A percentile compares a stretch with the other conserved stretches of the same genome.
These are phyloP conservation scores for Amitus sp. DNA, from an alignment of 2,888 invertebrate genomes.

Conservation along the genomic window DNA sequence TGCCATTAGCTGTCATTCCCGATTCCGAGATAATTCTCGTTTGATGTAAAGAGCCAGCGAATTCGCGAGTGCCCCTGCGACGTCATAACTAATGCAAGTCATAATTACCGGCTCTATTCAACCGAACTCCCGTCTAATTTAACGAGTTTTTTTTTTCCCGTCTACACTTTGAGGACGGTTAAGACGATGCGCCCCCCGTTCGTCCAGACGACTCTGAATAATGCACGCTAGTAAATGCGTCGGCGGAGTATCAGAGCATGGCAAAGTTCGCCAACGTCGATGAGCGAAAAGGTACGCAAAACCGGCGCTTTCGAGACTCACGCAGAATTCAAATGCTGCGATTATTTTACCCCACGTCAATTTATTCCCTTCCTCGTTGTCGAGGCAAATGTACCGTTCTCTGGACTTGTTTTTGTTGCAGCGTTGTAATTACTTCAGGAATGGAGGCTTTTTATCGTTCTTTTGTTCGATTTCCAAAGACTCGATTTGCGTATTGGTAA, in stretches of 20 bases:
- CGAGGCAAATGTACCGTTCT: background rate
- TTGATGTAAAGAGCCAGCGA: slow-evolving; percentile 24
- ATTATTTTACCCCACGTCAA: background rate
- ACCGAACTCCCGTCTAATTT: slow-evolving; percentile 50
- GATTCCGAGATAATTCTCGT: slow-evolving; percentile 15
- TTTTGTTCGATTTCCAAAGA: too few relatives aligned
- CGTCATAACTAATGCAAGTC: slow-evolving; percentile 58
- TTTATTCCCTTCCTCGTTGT: background rate
- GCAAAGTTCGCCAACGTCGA: slow-evolving; percentile 9
- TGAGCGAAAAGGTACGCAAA: slow-evolving; percentile 12
- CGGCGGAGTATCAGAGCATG: slow-evolving; percentile 33
- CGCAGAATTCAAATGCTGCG: slow-evolving; percentile 1
- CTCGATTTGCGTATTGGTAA: too few relatives aligned
- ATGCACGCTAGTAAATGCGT: slow-evolving; percentile 49
- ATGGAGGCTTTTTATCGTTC: background rate
- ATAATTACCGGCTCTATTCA: slow-evolving; percentile 58
- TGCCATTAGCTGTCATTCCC: slow-evolving; percentile 24
- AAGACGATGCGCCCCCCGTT: slow-evolving; percentile 36
- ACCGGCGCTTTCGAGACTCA: background rate
- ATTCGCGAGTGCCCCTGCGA: slow-evolving; percentile 45
- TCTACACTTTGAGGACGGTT: slow-evolving; percentile 40
- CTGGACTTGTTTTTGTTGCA: background rate
- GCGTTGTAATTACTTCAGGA: background rate
- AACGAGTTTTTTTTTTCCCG: slow-evolving; percentile 51
- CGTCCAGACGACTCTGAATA: slow-evolving; percentile 56